A percentile compares a stretch with the other conserved stretches of the same genome.
phyloP scores from a whole-genome alignment of 2,888 invertebrate species.

The Choristoneura rosaceana region DNA sequence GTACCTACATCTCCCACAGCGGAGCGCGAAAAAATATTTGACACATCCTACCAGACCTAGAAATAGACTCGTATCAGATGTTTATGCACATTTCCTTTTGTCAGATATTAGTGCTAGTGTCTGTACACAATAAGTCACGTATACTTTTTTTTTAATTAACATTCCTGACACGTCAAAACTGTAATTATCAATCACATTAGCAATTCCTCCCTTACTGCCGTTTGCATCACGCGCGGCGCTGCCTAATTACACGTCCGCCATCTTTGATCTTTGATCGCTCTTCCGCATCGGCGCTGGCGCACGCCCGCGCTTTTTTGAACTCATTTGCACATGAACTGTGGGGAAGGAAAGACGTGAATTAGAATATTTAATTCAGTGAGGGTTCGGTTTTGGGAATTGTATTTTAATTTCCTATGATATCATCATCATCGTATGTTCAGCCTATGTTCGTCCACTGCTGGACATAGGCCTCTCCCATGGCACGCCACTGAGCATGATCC shows the following conservation, averaged over 20 bases:
- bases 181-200: constrained; percentile 25
- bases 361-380: background rate
- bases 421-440: no score
- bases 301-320: constrained; percentile 4
- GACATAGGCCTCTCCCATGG: no score
- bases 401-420: background rate
- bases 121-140: background rate
- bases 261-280: constrained; percentile 36
- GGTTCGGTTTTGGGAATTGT: background rate
- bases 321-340: constrained; percentile 26
- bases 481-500: no score
- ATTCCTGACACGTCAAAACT: constrained; percentile 1
- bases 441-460: no score
- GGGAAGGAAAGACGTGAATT: constrained; percentile 12
- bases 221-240: background rate
- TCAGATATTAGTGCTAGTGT: no score
- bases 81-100: no score
- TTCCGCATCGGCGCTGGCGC: constrained; percentile 35
- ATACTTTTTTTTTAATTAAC: background rate
- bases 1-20: no score
- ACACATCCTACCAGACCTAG: no score
- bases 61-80: no score
- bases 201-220: constrained; percentile 31
- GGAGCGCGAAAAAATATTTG: no score
- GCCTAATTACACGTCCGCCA: constrained; percentile 29